Conservation (phyloP, 2,888 invertebrate genomes). For the Drepana falcataria region DNA sequence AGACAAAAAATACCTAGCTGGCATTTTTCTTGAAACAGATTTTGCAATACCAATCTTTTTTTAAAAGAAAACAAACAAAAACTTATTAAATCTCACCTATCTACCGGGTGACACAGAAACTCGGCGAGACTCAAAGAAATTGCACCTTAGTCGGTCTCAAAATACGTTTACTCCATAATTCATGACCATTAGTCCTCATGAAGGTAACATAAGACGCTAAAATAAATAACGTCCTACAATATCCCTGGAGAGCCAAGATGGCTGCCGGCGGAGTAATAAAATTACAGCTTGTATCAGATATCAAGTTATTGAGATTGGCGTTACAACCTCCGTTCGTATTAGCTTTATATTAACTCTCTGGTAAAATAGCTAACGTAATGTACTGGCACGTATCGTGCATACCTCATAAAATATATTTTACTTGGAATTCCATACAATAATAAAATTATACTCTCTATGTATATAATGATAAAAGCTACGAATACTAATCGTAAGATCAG, state of each 20-base stretch:
- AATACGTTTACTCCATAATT: conserved; percentile 42
- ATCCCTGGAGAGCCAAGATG: conserved; percentile 23
- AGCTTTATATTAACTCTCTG: conserved; percentile 15
- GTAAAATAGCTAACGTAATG: too few species aligned
- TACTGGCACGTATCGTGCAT: too few species aligned
- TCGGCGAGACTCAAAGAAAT: conserved; percentile 13
- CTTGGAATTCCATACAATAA: too few species aligned
- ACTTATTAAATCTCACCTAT: too few species aligned
- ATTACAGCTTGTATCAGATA: conserved; percentile 27
- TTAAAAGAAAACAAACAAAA: too few species aligned
- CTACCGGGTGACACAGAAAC: neutral
- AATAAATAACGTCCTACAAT: conserved; percentile 35
- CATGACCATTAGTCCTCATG: conserved; percentile 45
- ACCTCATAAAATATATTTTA: too few species aligned
- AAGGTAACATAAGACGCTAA: conserved; percentile 35
- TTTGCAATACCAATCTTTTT: too few species aligned
- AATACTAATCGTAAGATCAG: too few species aligned
- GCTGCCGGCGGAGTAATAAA: conserved; percentile 24
- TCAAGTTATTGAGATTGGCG: conserved; percentile 18
- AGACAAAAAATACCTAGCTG: too few species aligned
- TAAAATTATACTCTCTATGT: too few species aligned
- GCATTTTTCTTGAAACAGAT: too few species aligned
- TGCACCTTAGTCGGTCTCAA: conserved; percentile 24
- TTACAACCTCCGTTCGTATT: conserved; percentile 17
- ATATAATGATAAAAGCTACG: too few species aligned